Conservation (phyloP, 2,113 vertebrate species). For the Polypterus bichir region DNA sequence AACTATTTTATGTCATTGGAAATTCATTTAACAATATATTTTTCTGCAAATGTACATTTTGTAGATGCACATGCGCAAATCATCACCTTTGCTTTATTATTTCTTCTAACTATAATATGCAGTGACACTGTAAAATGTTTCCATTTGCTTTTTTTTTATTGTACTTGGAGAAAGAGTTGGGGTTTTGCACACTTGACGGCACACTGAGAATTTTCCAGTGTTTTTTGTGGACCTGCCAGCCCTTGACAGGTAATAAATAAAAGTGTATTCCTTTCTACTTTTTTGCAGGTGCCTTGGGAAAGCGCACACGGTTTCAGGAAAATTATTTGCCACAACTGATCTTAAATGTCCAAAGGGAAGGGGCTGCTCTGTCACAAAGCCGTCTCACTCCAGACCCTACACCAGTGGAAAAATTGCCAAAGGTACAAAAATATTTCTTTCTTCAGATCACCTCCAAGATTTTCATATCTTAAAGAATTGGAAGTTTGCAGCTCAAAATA, state of each 20-base stretch:
- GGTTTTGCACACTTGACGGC: background rate
- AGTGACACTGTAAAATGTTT: conserved; percentile 4
- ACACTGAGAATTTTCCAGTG: conserved; percentile 5
- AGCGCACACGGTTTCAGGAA: conserved; percentile 85
- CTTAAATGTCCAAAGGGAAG: conserved; percentile 63
- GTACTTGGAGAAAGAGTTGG: background rate
- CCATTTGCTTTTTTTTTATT: background rate
- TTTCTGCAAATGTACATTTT: no score
- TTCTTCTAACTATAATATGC: background rate
- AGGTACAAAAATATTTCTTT: conserved; percentile 44
- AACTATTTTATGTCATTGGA: no score
- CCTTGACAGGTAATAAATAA: conserved; percentile 14
- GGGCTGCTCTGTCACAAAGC: conserved; percentile 22
- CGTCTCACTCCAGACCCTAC: conserved; percentile 61
- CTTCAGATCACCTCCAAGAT: no score
- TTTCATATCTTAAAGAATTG: no score
- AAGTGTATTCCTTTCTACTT: conserved; percentile 14
- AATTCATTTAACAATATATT: no score
- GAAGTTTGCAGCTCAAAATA: no score
- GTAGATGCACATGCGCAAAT: no score
- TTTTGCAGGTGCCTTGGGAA: conserved; percentile 77
- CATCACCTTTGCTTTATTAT: no score
- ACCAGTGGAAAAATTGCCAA: conserved; percentile 57
- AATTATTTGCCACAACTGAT: conserved; percentile 83
- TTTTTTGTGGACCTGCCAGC: conserved; percentile 1